Evolutionary conservation across 2,797 vertebrate species (phyloP), one percentile per base, ranked within the genome.

Genomic region (Pseudomugil tenellus): DNA sequence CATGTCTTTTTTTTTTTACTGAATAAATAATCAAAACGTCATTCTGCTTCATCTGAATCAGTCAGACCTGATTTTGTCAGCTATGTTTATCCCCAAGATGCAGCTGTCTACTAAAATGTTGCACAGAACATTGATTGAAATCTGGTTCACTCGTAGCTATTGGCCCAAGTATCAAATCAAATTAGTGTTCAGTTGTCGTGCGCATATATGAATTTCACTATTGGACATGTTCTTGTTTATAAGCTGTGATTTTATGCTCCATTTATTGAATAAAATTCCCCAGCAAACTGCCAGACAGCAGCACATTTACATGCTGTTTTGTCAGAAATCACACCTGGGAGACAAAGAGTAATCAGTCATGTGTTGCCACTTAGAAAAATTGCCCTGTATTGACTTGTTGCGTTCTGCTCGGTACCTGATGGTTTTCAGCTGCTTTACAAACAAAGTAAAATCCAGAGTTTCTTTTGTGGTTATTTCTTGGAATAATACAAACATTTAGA

Each of bases 241-340:
- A 63, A 64, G 37, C 52, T n/a, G 17, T 52, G 35, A 69, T 82
- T 82, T 76, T 65, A 72, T 57, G 70, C 76, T 67, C 43, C 56
- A 65, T 81, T 80, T 79, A 70, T 78, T 54, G 70, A 78, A 77
- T 28, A 17, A 29, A 67, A 58, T 48, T 69, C 62, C 48, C 1
- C 2, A 62, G 53, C 62, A 75, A 67, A 52, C 46, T 39, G 70
- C 56, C 76, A 76, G 79, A 63, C 48, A 63, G 66, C 14, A 13
- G 26, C 28, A 53, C 39, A 63, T 79, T 79, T 67, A 75, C 59
- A 70, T 57, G 67, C 52, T 62, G 19, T 41, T 81, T 62, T 70
- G 78, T 83, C 54, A 74, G 76, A 76, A 79, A 80, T 70, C 64
- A 81, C 74, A 82, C 53, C 67, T 72, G 58, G 62, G 67, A 81